Evolutionary conservation across 1,140 invertebrate genomes (phyloP).

Genomic region (Drosophila lowei): DNA sequence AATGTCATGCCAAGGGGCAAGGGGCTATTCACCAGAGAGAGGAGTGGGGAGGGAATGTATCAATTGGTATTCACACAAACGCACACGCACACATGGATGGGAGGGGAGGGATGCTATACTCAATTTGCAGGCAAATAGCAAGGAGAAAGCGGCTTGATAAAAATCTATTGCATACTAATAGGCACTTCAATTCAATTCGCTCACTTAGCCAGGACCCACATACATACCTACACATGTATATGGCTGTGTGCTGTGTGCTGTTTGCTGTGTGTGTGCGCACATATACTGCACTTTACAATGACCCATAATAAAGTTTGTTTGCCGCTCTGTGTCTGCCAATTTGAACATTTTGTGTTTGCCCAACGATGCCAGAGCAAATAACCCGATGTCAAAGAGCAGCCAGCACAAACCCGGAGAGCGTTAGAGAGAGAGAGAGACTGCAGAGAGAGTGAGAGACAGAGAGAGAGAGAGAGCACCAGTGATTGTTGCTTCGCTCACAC

Average conservation of each 20-base stretch:
- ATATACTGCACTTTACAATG: constrained; percentile 60
- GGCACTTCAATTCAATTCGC: constrained; percentile 68
- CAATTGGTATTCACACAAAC: constrained; percentile 39
- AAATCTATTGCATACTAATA: constrained; percentile 69
- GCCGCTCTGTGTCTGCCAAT: constrained; percentile 54
- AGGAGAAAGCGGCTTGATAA: constrained; percentile 58
- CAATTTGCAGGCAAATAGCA: constrained; percentile 59
- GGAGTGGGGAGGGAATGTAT: constrained; percentile 26
- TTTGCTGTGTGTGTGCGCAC: constrained; percentile 9
- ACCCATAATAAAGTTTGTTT: constrained; percentile 70
- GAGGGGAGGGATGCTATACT: constrained; percentile 22
- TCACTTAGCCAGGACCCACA: constrained; percentile 40
- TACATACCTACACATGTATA: constrained; percentile 9
- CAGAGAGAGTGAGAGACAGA: not conserved
- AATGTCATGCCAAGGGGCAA: not conserved
- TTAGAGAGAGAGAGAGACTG: not conserved
- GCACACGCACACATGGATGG: not conserved
- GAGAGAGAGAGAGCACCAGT: not conserved
- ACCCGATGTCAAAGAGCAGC: constrained; percentile 45
- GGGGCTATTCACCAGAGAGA: not conserved
- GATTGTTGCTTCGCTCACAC: constrained; percentile 20
- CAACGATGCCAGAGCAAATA: constrained; percentile 54
- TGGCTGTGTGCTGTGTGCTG: not conserved
- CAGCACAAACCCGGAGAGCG: not conserved
- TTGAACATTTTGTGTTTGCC: constrained; percentile 63